Evolutionary conservation across 1,140 invertebrate species (phyloP).

Genomic region (Drosophila pandora): DNA sequence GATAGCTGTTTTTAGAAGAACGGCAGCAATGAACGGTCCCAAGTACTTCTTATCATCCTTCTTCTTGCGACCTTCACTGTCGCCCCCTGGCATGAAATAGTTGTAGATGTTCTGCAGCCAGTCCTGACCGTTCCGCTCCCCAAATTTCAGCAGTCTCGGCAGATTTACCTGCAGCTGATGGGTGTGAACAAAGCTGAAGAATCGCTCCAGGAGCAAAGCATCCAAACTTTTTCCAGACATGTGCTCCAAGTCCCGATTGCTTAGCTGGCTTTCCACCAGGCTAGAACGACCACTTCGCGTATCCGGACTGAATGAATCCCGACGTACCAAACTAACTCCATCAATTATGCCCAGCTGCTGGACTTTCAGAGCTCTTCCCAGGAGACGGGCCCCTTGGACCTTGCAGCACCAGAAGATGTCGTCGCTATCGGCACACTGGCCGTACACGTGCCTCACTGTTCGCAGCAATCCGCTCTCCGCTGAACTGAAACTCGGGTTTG

Average conservation of each 20-base stretch:
- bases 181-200: conserved; percentile 86
- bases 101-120: conserved; percentile 69
- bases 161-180: conserved; percentile 86
- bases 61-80: conserved; percentile 85
- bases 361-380: conserved; percentile 87
- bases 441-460: conserved; percentile 85
- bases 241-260: conserved; percentile 85
- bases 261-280: conserved; percentile 84
- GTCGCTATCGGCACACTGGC: conserved; percentile 86
- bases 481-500: conserved; percentile 6
- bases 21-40: conserved; percentile 86
- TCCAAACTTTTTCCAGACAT: conserved; percentile 84
- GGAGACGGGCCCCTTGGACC: conserved; percentile 86
- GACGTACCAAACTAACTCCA: conserved; percentile 85
- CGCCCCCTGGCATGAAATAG: conserved; percentile 59
- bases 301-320: conserved; percentile 62
- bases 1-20: conserved; percentile 88
- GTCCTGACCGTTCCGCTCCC: conserved; percentile 68
- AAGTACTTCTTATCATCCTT: conserved; percentile 86
- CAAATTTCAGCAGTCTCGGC: conserved; percentile 81
- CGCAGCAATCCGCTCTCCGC: conserved; percentile 64
- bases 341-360: conserved; percentile 87
- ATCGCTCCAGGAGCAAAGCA: conserved; percentile 85
- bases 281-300: conserved; percentile 83
- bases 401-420: conserved; percentile 88